Evolutionary conservation across 1,140 invertebrate species (phyloP).

Genomic region (Drosophila ogumai): DNA sequence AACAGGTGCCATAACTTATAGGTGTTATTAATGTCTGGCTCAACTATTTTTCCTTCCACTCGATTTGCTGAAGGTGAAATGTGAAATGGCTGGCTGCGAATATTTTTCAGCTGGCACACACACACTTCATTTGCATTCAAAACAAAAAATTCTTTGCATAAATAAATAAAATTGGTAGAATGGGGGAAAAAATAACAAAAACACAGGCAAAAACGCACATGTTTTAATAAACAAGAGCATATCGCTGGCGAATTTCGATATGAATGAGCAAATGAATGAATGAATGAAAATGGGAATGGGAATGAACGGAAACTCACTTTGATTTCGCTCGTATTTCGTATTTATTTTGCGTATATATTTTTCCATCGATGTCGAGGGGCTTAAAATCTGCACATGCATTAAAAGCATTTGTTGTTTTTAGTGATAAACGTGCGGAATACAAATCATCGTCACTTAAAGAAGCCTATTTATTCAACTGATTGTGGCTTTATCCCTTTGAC

Average conservation of each 20-base stretch:
- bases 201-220: constrained; percentile 42
- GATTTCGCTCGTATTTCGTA: constrained; percentile 27
- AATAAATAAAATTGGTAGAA: constrained; percentile 61
- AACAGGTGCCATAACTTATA: constrained; percentile 47
- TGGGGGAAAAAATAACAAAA: constrained; percentile 5
- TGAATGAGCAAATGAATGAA: constrained; percentile 75
- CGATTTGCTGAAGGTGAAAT: constrained; percentile 24
- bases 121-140: constrained; percentile 44
- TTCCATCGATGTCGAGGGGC: constrained; percentile 6
- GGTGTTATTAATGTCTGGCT: constrained; percentile 38
- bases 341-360: constrained; percentile 38
- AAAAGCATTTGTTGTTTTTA: constrained; percentile 35
- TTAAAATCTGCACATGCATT: constrained; percentile 41
- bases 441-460: constrained; percentile 26
- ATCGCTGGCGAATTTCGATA: constrained; percentile 50
- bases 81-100: constrained; percentile 10
- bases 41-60: constrained; percentile 47
- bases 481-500: constrained; percentile 45
- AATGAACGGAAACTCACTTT: constrained; percentile 25
- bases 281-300: constrained; percentile 62
- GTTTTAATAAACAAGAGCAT: constrained; percentile 59
- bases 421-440: constrained; percentile 43
- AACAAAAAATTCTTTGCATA: constrained; percentile 60
- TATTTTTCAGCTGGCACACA: constrained; percentile 38
- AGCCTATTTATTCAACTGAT: constrained; percentile 47